phyloP scores from a whole-genome alignment of 2,113 vertebrate species.

The Oxyura jamaicensis region DNA sequence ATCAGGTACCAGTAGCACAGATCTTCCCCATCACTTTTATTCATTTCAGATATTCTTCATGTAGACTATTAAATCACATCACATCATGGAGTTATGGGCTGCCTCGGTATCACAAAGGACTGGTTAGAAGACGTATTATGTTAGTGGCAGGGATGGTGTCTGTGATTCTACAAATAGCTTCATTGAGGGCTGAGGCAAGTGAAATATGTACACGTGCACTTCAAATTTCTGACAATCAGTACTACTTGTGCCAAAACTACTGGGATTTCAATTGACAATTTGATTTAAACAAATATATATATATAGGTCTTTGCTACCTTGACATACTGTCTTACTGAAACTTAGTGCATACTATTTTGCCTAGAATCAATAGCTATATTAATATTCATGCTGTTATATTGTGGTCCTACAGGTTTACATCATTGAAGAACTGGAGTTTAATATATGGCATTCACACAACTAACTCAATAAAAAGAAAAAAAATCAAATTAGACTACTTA shows the following conservation, averaged over 20 bases:
- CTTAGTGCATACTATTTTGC: not conserved
- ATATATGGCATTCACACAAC: not conserved
- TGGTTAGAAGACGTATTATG: not conserved
- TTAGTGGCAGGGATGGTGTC: not conserved
- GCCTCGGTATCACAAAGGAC: not conserved
- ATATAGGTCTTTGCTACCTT: not conserved
- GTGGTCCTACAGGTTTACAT: not conserved
- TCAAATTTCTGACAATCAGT: not conserved
- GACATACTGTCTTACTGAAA: not conserved
- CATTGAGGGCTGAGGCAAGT: not conserved
- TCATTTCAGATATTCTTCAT: not conserved
- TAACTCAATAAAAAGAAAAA: not conserved
- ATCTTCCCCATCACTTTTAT: not conserved
- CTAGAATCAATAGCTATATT: not conserved
- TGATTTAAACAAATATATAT: not conserved
- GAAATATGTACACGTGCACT: not conserved
- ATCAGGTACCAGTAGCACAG: not conserved
- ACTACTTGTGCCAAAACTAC: not conserved
- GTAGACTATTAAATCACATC: not conserved
- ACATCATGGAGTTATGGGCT: not conserved
- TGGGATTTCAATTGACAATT: not conserved
- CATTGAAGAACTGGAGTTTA: too few species aligned
- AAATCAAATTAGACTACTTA: not conserved
- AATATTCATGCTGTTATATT: not conserved
- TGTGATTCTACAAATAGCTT: not conserved